Conservation (phyloP, 2,797 vertebrate genomes). For the Lophotriccus pileatus region DNA sequence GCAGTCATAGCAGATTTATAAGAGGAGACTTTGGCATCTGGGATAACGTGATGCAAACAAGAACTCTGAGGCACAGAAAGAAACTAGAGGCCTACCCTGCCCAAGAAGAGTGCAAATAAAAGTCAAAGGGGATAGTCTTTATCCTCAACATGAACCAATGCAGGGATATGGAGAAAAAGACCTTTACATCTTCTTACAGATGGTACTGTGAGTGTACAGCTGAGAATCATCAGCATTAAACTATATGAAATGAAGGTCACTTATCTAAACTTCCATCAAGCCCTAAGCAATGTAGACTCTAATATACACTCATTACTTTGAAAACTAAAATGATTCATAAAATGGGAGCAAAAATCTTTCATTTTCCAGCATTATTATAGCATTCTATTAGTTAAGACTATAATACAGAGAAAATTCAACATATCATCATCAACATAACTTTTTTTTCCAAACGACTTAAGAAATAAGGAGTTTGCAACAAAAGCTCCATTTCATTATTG, state of each 20-base stretch:
- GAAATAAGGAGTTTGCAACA: neutral
- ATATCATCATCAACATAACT: neutral
- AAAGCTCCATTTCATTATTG: neutral
- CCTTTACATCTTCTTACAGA: neutral
- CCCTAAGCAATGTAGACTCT: slow-evolving; percentile 13
- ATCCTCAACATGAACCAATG: neutral
- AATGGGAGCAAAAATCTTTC: neutral
- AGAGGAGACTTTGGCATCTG: neutral
- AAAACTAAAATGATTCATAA: slow-evolving; percentile 36
- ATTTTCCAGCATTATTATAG: slow-evolving; percentile 6
- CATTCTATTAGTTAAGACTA: slow-evolving; percentile 11
- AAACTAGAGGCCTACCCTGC: neutral
- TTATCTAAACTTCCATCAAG: slow-evolving; percentile 32
- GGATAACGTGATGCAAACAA: neutral
- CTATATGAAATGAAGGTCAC: slow-evolving; percentile 24
- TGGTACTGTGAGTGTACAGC: neutral
- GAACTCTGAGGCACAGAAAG: neutral
- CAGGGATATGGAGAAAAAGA: neutral
- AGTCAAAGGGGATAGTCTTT: neutral
- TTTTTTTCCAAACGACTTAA: neutral
- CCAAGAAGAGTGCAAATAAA: neutral
- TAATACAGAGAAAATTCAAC: neutral
- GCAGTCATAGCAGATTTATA: neutral
- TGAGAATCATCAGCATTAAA: slow-evolving; percentile 15
- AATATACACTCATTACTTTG: slow-evolving; percentile 20